Conservation (phyloP, 2,888 invertebrate genomes). For the Acronicta aceris region DNA sequence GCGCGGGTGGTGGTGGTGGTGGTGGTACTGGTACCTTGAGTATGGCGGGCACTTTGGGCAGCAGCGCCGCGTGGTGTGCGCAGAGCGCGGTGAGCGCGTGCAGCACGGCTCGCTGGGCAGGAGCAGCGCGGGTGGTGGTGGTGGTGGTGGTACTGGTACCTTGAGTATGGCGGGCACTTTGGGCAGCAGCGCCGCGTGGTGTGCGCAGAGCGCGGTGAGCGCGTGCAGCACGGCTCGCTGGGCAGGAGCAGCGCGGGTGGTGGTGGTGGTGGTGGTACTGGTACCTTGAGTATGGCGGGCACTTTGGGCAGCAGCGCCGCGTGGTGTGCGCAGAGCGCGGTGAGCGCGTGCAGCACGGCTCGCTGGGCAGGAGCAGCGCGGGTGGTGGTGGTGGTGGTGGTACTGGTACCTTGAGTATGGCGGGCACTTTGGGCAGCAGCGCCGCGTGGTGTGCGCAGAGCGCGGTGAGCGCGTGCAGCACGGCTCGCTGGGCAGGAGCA, state of each 20-base stretch:
- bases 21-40: conserved; percentile 75
- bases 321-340: conserved; percentile 96
- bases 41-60: conserved; percentile 93
- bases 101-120: no score
- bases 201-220: conserved; percentile 95
- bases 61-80: conserved; percentile 93
- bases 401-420: conserved; percentile 89
- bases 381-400: conserved; percentile 89
- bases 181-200: conserved; percentile 94
- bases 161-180: conserved; percentile 97
- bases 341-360: conserved; percentile 92
- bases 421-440: conserved; percentile 92
- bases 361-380: conserved; percentile 87
- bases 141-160: conserved; percentile 52
- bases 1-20: conserved; percentile 91
- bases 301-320: conserved; percentile 95
- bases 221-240: conserved; percentile 89
- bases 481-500: conserved; percentile 69
- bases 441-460: conserved; percentile 92
- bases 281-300: conserved; percentile 94
- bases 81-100: conserved; percentile 95
- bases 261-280: no score
- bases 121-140: conserved; percentile 90
- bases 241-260: conserved; percentile 90
- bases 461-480: conserved; percentile 96